Base-by-base conservation (phyloP, 1,140 invertebrate species). In the Zophobas morio region DNA sequence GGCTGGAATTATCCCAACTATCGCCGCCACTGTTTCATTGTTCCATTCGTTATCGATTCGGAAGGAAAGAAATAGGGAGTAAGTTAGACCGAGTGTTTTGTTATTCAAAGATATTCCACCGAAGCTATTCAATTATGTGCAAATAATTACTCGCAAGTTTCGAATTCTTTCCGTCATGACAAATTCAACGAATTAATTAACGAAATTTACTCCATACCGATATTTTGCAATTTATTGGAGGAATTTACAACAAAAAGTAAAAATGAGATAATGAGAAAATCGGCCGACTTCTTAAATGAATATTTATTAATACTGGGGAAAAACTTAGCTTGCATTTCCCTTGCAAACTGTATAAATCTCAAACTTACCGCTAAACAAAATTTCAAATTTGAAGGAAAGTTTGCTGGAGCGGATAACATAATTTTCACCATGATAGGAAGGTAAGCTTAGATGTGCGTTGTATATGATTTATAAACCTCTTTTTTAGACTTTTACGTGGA, bases 361-460 rank as follows among this genome's bases (percentile, higher is more conserved):
- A 73, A 56, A 73, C 49, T 73, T 73, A 73, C 71, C 54, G 49
- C 49, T 73, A 73, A 73, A 73, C 71, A 73, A 73, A 73, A 73
- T 73, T 73, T 73, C 54, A 56, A 73, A 73, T 73, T 73, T 73
- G 71, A 73, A 56, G 49, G 54, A 73, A 73, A 73, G 71, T 73
- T 73, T 73, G 54, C 32, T 51, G 71, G 54, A 73, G 71, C 71
- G 71, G 49, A 73, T 73, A 73, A 73, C 71, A 73, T 73, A 73
- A 73, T 73, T 73, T 73, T 73, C 71, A 20, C 49, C 71, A 73
- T 73, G 71, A 73, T 73, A 73, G 71, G 54, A 73, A 73, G 54
- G 71, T 73, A 73, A 73, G 71, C 71, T 73, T 73, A 73, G 71
- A 73, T 73, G 49, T 73, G 71, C 71, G 71, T 73, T 73, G 46